Base-by-base conservation (phyloP, 2,113 vertebrate species). In the Hippocampus mohnikei region DNA sequence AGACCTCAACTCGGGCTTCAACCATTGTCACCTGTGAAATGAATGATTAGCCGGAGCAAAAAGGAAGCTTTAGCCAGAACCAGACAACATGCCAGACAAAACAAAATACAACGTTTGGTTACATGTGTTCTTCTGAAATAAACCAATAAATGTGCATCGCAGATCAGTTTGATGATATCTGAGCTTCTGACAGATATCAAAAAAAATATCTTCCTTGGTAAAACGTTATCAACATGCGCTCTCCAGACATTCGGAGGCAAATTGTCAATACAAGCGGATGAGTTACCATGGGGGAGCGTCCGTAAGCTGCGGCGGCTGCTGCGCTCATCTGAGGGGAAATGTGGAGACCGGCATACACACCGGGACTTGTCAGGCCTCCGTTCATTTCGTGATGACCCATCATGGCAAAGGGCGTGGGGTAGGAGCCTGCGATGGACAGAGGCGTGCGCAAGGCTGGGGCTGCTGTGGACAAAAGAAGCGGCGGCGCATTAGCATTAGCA, bases 341-440 rank as follows among this genome's bases (percentile, higher is more conserved):
- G 93, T 98, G 96, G 1, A 98, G 93, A 56, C 96, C 87, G 0
- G 96, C 94, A 1, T 98, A 98, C 76, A 95, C 95, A 0, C 96
- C 92, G 0, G 96, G 95, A 86, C 94, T 97, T 53, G 92, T 94
- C 80, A 98, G 93, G 1, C 95, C 94, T 18, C 96, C 96, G 1
- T 98, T 98, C 90, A 98, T 96, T 80, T 96, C 96, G 1, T 95
- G 95, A 89, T 96, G 95, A 27, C 95, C 92, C 94, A 98, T 97
- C 95, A 98, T 97, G 75, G 95, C 95, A 1, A 98, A 98, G 5
- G 96, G 95, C 0, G 93, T 86, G 0, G 95, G 94, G 10, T 98
- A 98, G 1, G 96, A 94, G 58, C 95, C 93, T 0, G 94, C 92
- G 8, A 97, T 93, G 73, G 96, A 94, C 84, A 98, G 93, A 72